Conservation (phyloP, 2,113 vertebrate genomes). For the Gnathonemus echidnorhynchus region DNA sequence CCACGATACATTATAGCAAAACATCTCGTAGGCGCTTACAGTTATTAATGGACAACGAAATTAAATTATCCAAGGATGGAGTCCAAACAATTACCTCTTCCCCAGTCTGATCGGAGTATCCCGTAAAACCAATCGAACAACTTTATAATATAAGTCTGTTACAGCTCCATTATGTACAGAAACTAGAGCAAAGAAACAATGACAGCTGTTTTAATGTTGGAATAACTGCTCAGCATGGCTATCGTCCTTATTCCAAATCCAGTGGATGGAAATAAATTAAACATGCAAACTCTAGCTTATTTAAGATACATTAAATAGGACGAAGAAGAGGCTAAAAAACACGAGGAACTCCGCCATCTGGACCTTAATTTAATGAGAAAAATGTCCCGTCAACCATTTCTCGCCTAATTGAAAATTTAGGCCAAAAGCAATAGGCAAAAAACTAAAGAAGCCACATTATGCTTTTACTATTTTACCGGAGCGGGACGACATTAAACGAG, state of each 20-base stretch:
- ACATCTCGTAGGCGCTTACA: neutral
- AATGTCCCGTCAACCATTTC: neutral
- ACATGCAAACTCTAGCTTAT: neutral
- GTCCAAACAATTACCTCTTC: neutral
- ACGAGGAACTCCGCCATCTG: neutral
- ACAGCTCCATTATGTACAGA: neutral
- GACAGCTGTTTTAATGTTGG: neutral
- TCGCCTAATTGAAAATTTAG: neutral
- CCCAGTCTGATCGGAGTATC: neutral
- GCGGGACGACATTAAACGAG: neutral
- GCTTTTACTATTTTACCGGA: neutral
- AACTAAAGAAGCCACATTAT: neutral
- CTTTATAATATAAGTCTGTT: neutral
- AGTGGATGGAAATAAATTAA: neutral
- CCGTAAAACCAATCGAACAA: neutral
- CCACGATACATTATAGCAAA: neutral
- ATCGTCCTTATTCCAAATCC: neutral
- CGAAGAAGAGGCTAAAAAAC: neutral
- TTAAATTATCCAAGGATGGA: neutral
- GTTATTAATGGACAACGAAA: neutral
- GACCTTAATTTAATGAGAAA: neutral
- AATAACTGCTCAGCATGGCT: neutral
- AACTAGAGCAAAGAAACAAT: neutral
- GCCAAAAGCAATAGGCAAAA: neutral
- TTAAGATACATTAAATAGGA: neutral